Evolutionary conservation across 2,888 invertebrate species (phyloP).

Genomic region (Drosophila demipolita): DNA sequence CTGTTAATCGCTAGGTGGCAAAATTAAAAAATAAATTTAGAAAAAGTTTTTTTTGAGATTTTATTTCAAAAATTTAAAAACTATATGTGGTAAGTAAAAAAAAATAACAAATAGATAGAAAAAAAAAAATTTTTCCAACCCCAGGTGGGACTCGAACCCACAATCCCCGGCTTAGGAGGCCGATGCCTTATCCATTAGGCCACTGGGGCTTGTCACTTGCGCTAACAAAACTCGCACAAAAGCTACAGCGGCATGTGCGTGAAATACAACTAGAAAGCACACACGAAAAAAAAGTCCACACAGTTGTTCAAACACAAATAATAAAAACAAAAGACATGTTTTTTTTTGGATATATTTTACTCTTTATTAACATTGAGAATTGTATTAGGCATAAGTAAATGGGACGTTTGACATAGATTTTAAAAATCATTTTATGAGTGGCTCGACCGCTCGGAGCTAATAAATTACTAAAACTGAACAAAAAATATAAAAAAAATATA

Average conservation of each 20-base stretch:
- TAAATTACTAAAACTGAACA: constrained; percentile 3
- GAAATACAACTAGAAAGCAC: constrained; percentile 2
- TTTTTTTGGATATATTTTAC: background rate
- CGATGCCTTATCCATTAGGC: constrained; percentile 73
- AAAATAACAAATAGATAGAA: background rate
- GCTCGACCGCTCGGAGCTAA: constrained; percentile 2
- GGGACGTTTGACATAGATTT: constrained; percentile 22
- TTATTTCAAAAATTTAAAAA: background rate
- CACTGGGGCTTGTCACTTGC: constrained; percentile 46
- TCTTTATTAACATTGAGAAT: constrained; percentile 26
- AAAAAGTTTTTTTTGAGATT: background rate
- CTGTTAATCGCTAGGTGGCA: background rate
- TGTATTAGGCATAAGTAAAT: background rate
- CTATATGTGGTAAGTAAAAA: background rate
- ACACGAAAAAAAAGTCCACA: constrained; percentile 4
- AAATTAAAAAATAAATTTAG: no score
- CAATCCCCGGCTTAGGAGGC: constrained; percentile 73
- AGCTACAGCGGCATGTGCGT: constrained; percentile 5
- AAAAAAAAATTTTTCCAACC: constrained; percentile 8
- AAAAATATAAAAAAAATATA: background rate
- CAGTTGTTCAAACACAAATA: constrained; percentile 37
- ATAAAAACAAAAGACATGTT: background rate
- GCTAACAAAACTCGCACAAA: constrained; percentile 20
- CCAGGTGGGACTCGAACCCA: constrained; percentile 70
- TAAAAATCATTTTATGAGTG: constrained; percentile 10